Evolutionary conservation across 2,797 vertebrate genomes (phyloP).

Genomic region (Hyperoplus lanceolatus): DNA sequence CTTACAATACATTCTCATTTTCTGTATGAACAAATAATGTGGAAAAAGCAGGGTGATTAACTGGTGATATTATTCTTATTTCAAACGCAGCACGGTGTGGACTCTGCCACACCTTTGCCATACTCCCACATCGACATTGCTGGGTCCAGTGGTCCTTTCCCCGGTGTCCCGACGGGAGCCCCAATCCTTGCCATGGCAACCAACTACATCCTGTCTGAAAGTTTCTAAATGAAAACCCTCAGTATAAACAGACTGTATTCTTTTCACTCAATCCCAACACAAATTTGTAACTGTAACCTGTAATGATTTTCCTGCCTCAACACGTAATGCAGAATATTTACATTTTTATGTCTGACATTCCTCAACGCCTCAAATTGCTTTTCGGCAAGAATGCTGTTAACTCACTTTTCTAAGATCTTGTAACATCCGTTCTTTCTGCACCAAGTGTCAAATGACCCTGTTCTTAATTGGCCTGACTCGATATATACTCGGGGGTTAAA

Average conservation of each 20-base stretch:
- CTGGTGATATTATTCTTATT: not conserved
- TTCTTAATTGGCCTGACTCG: constrained; percentile 45
- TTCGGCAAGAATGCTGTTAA: constrained; percentile 13
- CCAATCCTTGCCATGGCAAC: constrained; percentile 87
- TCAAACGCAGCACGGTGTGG: constrained; percentile 81
- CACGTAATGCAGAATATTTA: not conserved
- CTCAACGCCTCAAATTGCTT: constrained; percentile 27
- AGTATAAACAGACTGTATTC: not conserved
- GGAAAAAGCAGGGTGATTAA: constrained; percentile 7
- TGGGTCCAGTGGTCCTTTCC: constrained; percentile 88
- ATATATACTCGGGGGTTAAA: constrained; percentile 63
- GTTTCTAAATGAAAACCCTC: constrained; percentile 30
- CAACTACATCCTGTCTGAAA: constrained; percentile 78
- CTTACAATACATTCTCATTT: not conserved
- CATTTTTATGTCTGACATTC: constrained; percentile 17
- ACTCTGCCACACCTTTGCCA: constrained; percentile 81
- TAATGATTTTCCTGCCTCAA: constrained; percentile 23
- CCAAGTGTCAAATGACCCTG: constrained; percentile 31
- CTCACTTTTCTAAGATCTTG: constrained; percentile 43
- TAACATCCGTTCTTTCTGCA: constrained; percentile 8
- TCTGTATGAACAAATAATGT: not conserved
- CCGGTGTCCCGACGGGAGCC: constrained; percentile 87
- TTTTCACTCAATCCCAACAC: constrained; percentile 17
- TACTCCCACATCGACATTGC: constrained; percentile 90
- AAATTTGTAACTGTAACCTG: constrained; percentile 30